phyloP scores from a whole-genome alignment of 2,113 vertebrate species.

The Notothenia coriiceps region DNA sequence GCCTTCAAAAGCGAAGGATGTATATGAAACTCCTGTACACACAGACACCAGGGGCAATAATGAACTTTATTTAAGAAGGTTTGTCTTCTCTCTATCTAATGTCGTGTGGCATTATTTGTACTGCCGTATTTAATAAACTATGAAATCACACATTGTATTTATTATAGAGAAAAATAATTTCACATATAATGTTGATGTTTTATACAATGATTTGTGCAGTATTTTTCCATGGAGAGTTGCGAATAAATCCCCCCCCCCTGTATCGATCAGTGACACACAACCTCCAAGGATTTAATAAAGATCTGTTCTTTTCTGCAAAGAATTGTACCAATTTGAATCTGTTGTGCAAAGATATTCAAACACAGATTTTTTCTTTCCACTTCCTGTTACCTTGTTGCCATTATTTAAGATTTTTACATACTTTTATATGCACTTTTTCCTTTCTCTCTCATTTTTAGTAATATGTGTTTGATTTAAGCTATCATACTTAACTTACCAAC shows the following conservation, averaged over 20 bases:
- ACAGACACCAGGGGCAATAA: constrained; percentile 7
- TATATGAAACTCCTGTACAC: constrained; percentile 23
- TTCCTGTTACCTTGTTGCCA: background rate
- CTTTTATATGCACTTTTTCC: background rate
- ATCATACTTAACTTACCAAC: background rate
- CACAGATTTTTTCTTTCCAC: background rate
- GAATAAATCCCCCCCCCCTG: background rate
- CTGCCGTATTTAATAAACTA: background rate
- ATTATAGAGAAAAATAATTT: background rate
- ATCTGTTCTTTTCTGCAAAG: background rate
- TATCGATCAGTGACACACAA: background rate
- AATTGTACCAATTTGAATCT: background rate
- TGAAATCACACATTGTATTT: background rate
- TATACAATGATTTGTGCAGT: background rate
- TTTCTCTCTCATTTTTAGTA: background rate
- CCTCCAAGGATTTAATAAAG: background rate
- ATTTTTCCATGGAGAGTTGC: background rate
- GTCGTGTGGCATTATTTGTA: background rate
- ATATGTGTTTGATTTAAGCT: background rate
- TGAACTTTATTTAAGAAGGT: background rate
- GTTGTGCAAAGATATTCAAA: background rate
- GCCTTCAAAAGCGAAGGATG: constrained; percentile 14
- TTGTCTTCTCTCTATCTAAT: background rate
- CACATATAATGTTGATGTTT: background rate
- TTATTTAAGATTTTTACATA: background rate